These are phyloP conservation scores for Craterocephalus amniculus DNA, from an alignment of 2,797 vertebrate species.

Conservation along the genomic window DNA sequence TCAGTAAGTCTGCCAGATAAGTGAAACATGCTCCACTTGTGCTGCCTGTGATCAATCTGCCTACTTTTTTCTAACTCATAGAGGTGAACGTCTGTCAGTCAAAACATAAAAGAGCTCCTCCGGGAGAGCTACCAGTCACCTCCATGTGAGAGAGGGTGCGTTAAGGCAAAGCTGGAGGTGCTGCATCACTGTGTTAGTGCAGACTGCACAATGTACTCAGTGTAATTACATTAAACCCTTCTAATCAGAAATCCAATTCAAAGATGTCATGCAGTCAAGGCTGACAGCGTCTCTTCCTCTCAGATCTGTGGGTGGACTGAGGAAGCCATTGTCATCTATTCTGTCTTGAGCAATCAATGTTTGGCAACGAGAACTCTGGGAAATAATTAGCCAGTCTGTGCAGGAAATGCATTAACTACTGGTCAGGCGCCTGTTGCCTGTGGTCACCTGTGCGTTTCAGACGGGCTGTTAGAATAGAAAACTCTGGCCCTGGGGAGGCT, in stretches of 20 bases:
- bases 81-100: conserved; percentile 51
- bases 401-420: conserved; percentile 48
- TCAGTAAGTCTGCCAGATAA: not conserved
- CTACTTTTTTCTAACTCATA: conserved; percentile 14
- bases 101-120: conserved; percentile 36
- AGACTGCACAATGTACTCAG: conserved; percentile 63
- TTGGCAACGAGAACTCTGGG: conserved; percentile 58
- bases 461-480: conserved; percentile 16
- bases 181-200: conserved; percentile 52
- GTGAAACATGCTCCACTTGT: not conserved
- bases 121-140: conserved; percentile 35
- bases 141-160: conserved; percentile 40
- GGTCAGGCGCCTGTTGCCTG: conserved; percentile 21
- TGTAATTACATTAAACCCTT: conserved; percentile 79
- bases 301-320: conserved; percentile 45
- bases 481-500: conserved; percentile 31
- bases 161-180: conserved; percentile 44
- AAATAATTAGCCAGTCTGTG: conserved; percentile 59
- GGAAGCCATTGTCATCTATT: conserved; percentile 58
- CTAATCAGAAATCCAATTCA: conserved; percentile 79
- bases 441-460: conserved; percentile 26
- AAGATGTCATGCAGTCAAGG: conserved; percentile 67
- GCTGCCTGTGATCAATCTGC: not conserved
- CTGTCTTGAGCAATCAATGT: conserved; percentile 67
- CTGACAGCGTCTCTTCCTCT: conserved; percentile 40